phyloP scores from a whole-genome alignment of 2,797 vertebrate genomes.

The Anguilla megastoma region DNA sequence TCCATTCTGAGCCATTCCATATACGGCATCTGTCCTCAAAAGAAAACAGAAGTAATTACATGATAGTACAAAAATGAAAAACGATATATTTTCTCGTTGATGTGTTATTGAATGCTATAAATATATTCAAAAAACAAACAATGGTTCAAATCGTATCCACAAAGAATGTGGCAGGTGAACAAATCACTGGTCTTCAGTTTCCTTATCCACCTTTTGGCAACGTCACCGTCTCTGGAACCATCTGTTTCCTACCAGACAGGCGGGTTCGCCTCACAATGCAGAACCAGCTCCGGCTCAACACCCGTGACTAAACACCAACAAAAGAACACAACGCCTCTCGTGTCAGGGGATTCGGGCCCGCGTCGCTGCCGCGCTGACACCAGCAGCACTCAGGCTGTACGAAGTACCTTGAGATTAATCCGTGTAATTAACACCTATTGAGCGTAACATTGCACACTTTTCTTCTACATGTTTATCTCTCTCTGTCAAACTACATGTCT shows the following conservation, averaged over 20 bases:
- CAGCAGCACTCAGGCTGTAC: conserved; percentile 35
- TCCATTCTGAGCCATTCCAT: not conserved
- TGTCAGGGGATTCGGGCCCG: conserved; percentile 74
- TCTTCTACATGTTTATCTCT: conserved; percentile 30
- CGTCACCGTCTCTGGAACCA: conserved; percentile 71
- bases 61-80: not conserved
- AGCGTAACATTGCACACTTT: conserved; percentile 39
- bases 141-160: not conserved
- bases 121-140: not conserved
- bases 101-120: not conserved
- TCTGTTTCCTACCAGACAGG: conserved; percentile 76
- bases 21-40: not conserved
- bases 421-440: conserved; percentile 42
- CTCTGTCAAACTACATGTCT: conserved; percentile 31
- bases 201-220: conserved; percentile 69
- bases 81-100: not conserved
- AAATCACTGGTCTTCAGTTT: conserved; percentile 45
- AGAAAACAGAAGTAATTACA: not conserved
- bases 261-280: conserved; percentile 75
- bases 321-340: conserved; percentile 76
- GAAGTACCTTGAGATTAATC: conserved; percentile 42
- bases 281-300: conserved; percentile 77
- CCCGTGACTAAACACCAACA: conserved; percentile 82
- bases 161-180: conserved; percentile 47
- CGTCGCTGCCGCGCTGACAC: conserved; percentile 65